phyloP scores from a whole-genome alignment of 1,140 invertebrate species.

The Cydia pomonella region DNA sequence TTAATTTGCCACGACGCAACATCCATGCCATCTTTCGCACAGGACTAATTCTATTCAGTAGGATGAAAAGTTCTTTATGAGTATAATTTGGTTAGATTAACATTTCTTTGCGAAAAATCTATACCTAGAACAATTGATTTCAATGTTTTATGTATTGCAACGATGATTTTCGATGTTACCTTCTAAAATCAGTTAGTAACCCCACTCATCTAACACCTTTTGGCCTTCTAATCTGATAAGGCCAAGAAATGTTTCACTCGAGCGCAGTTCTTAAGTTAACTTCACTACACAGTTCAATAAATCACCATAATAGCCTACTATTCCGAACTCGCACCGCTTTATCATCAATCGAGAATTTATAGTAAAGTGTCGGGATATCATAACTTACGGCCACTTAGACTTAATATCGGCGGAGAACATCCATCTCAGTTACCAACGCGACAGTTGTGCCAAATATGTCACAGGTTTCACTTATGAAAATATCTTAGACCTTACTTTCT shows the following conservation, averaged over 20 bases:
- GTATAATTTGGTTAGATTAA: too few relatives aligned
- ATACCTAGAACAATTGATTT: too few relatives aligned
- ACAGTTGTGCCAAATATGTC: slow-evolving; percentile 27
- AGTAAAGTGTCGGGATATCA: slow-evolving; percentile 26
- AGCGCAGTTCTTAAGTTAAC: background rate
- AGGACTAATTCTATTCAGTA: too few relatives aligned
- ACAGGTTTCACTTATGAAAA: slow-evolving; percentile 29
- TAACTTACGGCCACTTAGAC: slow-evolving; percentile 25
- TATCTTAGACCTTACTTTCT: slow-evolving; percentile 23
- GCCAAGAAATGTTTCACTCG: background rate
- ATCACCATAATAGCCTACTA: slow-evolving; percentile 13
- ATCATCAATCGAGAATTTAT: slow-evolving; percentile 26
- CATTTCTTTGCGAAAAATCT: too few relatives aligned
- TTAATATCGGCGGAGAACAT: slow-evolving; percentile 25
- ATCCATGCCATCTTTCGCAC: too few relatives aligned
- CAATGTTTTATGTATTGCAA: too few relatives aligned
- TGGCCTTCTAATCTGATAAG: too few relatives aligned
- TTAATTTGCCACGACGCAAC: too few relatives aligned
- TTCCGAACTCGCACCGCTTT: slow-evolving; percentile 21
- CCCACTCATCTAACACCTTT: too few relatives aligned
- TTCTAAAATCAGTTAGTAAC: too few relatives aligned
- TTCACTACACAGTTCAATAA: slow-evolving; percentile 6
- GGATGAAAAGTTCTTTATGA: too few relatives aligned
- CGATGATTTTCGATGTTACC: too few relatives aligned
- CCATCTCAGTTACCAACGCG: slow-evolving; percentile 17